Conservation (phyloP, 2,113 vertebrate genomes). For the Dendrocopos noguchii region DNA sequence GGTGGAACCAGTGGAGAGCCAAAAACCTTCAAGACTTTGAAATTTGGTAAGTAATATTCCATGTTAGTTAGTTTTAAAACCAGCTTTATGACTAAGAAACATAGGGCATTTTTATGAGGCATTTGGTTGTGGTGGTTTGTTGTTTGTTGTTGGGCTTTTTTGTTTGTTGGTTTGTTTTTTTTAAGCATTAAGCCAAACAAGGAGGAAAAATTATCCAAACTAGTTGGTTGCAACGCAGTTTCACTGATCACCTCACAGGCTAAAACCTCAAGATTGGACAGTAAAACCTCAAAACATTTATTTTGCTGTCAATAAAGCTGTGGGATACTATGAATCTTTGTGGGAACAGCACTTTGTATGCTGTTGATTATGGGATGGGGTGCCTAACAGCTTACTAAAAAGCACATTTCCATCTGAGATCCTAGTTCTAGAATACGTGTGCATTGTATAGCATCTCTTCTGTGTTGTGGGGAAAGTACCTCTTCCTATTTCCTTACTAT, state of each 20-base stretch:
- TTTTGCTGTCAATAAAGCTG: neutral
- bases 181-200: neutral
- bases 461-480: neutral
- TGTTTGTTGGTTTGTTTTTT: neutral
- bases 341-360: neutral
- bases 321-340: neutral
- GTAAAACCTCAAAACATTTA: neutral
- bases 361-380: neutral
- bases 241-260: neutral
- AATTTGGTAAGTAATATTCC: conserved; percentile 76
- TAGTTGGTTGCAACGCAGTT: neutral
- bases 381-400: neutral
- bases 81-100: neutral
- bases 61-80: neutral
- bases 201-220: neutral
- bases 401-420: neutral
- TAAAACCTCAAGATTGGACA: neutral
- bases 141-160: too few species aligned
- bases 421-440: neutral
- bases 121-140: neutral
- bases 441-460: rapidly evolving
- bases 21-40: conserved; percentile 78
- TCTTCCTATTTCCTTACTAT: neutral
- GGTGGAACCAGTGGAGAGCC: conserved; percentile 65
- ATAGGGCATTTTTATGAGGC: neutral